A percentile compares a stretch with the other conserved stretches of the same genome.
Conservation (phyloP, 2,113 vertebrate species). For the Phocoena phocoena region DNA sequence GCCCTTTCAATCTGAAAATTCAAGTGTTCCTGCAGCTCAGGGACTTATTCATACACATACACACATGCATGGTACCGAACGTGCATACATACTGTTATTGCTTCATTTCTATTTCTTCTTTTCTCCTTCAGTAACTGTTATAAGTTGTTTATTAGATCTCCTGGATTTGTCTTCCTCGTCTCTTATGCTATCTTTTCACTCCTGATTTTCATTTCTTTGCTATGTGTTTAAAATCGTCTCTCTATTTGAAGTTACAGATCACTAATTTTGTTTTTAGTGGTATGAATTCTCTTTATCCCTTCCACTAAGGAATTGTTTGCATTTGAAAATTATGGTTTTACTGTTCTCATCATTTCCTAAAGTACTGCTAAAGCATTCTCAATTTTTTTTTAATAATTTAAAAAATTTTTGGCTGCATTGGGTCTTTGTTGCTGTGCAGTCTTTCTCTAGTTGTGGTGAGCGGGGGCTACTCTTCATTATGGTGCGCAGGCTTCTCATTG, state of each 20-base stretch:
- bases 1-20: background rate
- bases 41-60: background rate
- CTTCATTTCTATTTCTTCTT: background rate
- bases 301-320: background rate
- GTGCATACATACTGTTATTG: fast-evolving
- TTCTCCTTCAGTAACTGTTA: background rate
- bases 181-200: background rate
- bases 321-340: background rate
- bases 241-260: background rate
- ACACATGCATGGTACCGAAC: fast-evolving
- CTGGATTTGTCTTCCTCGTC: background rate
- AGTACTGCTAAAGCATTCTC: background rate
- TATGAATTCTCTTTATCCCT: background rate
- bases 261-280: background rate
- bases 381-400: background rate
- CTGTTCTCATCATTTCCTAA: background rate
- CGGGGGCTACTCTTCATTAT: too few relatives aligned
- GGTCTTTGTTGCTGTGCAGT: too few relatives aligned
- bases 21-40: background rate
- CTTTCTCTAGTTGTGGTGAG: too few relatives aligned
- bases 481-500: too few relatives aligned
- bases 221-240: background rate
- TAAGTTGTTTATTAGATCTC: background rate
- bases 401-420: too few relatives aligned
- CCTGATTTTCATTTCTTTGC: background rate